Percentiles rank a stretch among this genome's conserved stretches.
Evolutionary conservation across 2,888 invertebrate genomes (phyloP).

Genomic region (Cephus sareptanus): DNA sequence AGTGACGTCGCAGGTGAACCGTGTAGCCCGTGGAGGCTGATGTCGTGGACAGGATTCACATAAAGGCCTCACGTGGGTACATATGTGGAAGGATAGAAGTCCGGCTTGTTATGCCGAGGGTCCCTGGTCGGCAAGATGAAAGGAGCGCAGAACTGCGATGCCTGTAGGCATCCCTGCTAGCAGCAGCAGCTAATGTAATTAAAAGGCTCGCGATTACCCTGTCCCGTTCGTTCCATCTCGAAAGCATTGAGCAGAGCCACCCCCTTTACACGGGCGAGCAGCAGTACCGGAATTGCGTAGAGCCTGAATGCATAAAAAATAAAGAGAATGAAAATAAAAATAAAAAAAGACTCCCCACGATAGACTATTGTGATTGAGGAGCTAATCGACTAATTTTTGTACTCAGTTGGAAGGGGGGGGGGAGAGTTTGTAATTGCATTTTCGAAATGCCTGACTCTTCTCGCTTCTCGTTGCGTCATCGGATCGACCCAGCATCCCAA

Average conservation of each 20-base stretch:
- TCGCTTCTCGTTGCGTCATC: background rate
- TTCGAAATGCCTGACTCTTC: constrained; percentile 21
- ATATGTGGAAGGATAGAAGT: constrained; percentile 1
- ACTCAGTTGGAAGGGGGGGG: background rate
- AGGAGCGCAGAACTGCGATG: constrained; percentile 31
- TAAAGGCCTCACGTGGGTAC: background rate
- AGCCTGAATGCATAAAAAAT: background rate
- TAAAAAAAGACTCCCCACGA: background rate
- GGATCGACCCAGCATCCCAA: no score
- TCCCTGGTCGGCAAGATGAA: constrained; percentile 42
- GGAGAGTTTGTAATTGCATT: constrained; percentile 38
- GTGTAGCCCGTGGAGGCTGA: background rate
- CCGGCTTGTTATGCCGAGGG: constrained; percentile 2
- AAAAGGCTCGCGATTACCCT: constrained; percentile 45
- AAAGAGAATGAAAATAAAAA: background rate
- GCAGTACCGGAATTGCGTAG: background rate
- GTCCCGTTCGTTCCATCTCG: constrained; percentile 1
- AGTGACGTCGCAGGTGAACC: background rate
- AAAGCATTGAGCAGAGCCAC: background rate
- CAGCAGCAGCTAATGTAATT: constrained; percentile 46
- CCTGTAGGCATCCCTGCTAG: constrained; percentile 33
- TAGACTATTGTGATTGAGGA: background rate
- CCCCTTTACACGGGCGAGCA: background rate
- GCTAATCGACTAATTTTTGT: constrained; percentile 2
- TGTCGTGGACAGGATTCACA: background rate